A percentile compares a stretch with the other conserved stretches of the same genome.
Conservation (phyloP, 2,113 vertebrate species). For the Amphilophus citrinellus region DNA sequence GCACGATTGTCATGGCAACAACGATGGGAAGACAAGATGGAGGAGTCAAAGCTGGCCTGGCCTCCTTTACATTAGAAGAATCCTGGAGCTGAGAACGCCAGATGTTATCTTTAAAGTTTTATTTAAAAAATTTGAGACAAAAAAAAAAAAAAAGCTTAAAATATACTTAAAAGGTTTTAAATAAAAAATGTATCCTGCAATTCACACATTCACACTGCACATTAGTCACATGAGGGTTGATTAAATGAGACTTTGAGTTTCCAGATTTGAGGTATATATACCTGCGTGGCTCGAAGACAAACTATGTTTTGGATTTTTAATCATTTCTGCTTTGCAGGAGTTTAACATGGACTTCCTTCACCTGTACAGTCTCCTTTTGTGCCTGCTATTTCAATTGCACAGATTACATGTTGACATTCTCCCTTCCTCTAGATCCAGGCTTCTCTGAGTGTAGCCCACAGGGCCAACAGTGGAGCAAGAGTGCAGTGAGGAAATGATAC, state of each 20-base stretch:
- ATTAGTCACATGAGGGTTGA: not conserved
- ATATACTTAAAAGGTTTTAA: not conserved
- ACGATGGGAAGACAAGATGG: slow-evolving; percentile 72
- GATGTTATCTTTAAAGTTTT: slow-evolving; percentile 44
- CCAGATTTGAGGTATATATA: not conserved
- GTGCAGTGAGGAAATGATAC: not conserved
- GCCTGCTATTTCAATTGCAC: not conserved
- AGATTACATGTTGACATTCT: not conserved
- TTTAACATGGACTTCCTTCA: slow-evolving; percentile 1
- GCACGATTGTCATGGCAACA: slow-evolving; percentile 81
- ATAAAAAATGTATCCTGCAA: slow-evolving; percentile 19
- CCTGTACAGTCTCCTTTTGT: not conserved
- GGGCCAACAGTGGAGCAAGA: not conserved
- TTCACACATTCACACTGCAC: not conserved
- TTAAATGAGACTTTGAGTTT: not conserved
- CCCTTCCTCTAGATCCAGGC: not conserved
- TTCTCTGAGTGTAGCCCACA: not conserved
- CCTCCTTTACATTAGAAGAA: slow-evolving; percentile 56
- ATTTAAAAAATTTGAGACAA: not conserved
- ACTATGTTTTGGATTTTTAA: not conserved
- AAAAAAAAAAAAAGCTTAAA: not conserved
- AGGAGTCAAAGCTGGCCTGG: slow-evolving; percentile 59
- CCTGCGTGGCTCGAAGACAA: not conserved
- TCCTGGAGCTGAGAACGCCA: slow-evolving; percentile 32
- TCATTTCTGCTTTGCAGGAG: not conserved